Evolutionary conservation across 2,113 vertebrate genomes (phyloP).

Genomic region (Corynorhinus townsendii): DNA sequence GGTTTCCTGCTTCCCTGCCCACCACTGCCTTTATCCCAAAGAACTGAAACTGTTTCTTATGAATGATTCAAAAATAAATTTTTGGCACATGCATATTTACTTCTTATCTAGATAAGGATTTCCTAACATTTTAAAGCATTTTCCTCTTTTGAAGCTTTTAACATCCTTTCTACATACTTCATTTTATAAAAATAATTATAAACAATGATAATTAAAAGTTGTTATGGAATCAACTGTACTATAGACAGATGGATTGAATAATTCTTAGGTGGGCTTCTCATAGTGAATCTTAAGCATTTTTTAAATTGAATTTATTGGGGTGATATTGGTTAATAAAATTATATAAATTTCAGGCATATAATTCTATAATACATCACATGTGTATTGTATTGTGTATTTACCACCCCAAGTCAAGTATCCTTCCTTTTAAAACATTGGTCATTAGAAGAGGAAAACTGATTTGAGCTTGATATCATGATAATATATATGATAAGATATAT

Average conservation of each 20-base stretch:
- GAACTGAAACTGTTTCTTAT: background rate
- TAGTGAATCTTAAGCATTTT: background rate
- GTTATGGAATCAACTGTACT: background rate
- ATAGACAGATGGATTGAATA: background rate
- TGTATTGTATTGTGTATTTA: too few relatives aligned
- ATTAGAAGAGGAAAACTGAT: background rate
- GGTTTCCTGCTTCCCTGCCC: background rate
- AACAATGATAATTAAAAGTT: conserved; percentile 1
- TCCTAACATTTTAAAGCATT: conserved; percentile 6
- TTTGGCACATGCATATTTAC: background rate
- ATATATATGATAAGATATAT: background rate
- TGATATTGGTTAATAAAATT: too few relatives aligned
- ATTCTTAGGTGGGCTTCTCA: background rate
- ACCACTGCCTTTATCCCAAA: background rate
- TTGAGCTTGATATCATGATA: background rate
- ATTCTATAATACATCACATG: too few relatives aligned
- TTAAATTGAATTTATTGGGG: too few relatives aligned
- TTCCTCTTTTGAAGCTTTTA: conserved; percentile 24
- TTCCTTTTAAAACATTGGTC: background rate
- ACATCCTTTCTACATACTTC: background rate
- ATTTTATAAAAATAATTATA: conserved; percentile 28
- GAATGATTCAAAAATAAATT: background rate
- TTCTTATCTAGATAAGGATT: background rate
- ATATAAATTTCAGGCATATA: too few relatives aligned
- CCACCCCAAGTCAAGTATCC: too few relatives aligned